phyloP scores from a whole-genome alignment of 1,140 invertebrate species.

The Dreissena rostriformis region DNA sequence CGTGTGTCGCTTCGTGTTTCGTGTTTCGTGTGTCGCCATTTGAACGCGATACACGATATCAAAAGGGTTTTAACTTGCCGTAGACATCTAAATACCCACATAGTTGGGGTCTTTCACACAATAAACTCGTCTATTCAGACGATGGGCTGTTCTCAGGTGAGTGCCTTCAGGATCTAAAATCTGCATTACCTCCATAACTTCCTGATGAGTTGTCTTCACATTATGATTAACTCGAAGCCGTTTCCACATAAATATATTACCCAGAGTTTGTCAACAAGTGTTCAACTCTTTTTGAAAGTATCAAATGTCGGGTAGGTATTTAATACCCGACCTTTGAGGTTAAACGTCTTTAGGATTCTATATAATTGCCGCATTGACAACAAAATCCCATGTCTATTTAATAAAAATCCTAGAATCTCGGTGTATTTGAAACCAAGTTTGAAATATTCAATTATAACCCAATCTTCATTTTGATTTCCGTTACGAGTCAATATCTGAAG shows the following conservation, averaged over 20 bases:
- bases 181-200: constrained; percentile 46
- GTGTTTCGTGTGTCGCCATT: too few relatives aligned
- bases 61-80: too few relatives aligned
- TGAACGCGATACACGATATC: too few relatives aligned
- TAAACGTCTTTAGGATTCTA: not conserved
- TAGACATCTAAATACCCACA: too few relatives aligned
- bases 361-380: constrained; percentile 10
- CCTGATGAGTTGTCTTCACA: constrained; percentile 1
- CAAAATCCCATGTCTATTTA: not conserved
- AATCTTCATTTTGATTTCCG: too few relatives aligned
- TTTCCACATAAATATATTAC: constrained; percentile 13
- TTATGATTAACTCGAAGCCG: constrained; percentile 23
- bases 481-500: too few relatives aligned
- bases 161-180: constrained; percentile 55
- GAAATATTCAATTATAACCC: too few relatives aligned
- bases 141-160: constrained; percentile 18
- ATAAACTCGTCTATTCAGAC: constrained; percentile 49
- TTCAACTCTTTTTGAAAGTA: constrained; percentile 10
- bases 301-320: not conserved
- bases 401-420: too few relatives aligned
- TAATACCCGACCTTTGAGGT: not conserved
- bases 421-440: too few relatives aligned
- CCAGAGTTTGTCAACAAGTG: constrained; percentile 12
- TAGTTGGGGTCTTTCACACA: too few relatives aligned
- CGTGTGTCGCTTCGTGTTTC: too few relatives aligned